Base-by-base conservation (phyloP, 2,113 vertebrate genomes). In the Neogale vison region DNA sequence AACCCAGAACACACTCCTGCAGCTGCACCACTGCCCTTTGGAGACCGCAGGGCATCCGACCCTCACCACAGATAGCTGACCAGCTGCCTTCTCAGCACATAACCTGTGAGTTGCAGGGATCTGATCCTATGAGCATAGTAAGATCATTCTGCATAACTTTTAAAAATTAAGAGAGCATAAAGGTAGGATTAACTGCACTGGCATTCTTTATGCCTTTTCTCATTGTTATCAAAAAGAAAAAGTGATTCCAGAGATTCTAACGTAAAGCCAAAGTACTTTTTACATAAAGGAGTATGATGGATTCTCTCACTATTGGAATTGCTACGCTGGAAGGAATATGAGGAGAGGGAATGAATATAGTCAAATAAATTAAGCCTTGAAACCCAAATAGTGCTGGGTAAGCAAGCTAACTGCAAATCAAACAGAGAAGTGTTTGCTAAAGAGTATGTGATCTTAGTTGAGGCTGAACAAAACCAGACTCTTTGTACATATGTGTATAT, bases 321-420 rank as follows among this genome's bases (percentile, higher is more conserved):
- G 95, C 77, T 92, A 20, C 84, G 36, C 83, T 93, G 29, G 93
- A 93, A 95, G 47, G 87, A 96, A 93, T 88, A 88, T 93, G 85
- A 67, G 95, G 65, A 93, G 95, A 36, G 20, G 13, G 77, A 97
- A 88, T 96, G 84, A 90, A 95, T 81, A 93, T 42, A 97, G 91
- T 96, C 94, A 97, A 96, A 96, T 97, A 97, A 96, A 98, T 97
- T 93, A 97, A 98, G 86, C 69, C 79, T 93, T 45, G 79, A 97
- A 97, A 95, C 95, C 97, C 92, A 97, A 69, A 86, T 95, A 95
- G 95, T 95, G 92, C 93, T 96, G 59, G 76, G 89, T 97, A 96
- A 97, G 93, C 92, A 94, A 71, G 79, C 88, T 79, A 80, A 90
- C 84, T 95, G 71, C 92, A 97, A 96, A 96, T 96, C 98, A 97